Evolutionary conservation across 2,888 invertebrate species (phyloP), one percentile per base, ranked within the genome.

Genomic region (Stenodera caucasica): DNA sequence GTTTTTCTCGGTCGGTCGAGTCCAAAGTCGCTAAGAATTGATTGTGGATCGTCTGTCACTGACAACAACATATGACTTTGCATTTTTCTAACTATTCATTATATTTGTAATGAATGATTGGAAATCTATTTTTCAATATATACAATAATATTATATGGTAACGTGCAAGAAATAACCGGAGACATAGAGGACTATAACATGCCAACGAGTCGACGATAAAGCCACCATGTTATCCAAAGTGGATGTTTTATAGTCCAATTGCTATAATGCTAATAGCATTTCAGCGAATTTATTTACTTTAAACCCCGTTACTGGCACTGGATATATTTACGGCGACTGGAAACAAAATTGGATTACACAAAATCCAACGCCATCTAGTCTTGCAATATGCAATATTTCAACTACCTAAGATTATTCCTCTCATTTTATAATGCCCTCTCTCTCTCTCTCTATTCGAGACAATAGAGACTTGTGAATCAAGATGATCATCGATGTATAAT

Each of bases 1-100:
- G 78, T 78, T 79, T 79, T 78, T 70, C 70, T 77, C 72, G 75
- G 73, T 73, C 76, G 71, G 71, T 71, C 72, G 74, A 73, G 70
- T 75, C 72, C 70, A 71, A 76, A 77, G 75, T 78, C 77, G 74
- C 72, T 71, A 69, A 72, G 72, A 76, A 79, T 76, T 75, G 77
- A 77, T 78, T 73, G 74, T 70, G 72, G 70, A 72, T 75, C 75
- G 75, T 75, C 75, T 77, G 77, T 73, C 75, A 72, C 68, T 74
- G 75, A 77, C 75, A 75, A 74, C 72, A 75, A 77, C 74, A 73
- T 74, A 76, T 76, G 67, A 57, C 61, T 62, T 37, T 60, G 59
- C 60, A 65, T 63, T 67, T 67, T 67, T 65, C 61, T 30, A 37
- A 50, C 30, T 33, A 54, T 57, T 50, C 54, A 50, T 55, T 61